These are phyloP conservation scores for Neria commutata DNA, from an alignment of 2,888 invertebrate genomes.

Conservation along the genomic window DNA sequence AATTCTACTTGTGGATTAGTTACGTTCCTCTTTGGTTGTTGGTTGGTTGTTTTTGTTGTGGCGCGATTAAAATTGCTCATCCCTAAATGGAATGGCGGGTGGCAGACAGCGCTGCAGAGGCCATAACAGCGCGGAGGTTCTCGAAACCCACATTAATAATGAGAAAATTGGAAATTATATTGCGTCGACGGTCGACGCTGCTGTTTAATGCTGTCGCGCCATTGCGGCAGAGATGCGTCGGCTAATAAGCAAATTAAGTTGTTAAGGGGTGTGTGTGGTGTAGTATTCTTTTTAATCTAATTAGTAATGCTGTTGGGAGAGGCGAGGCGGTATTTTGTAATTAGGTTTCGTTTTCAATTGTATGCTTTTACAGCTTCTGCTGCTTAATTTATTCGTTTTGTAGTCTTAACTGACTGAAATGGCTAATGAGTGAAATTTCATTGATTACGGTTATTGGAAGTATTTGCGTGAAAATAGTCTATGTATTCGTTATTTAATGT, in stretches of 20 bases:
- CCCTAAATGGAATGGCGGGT: no score
- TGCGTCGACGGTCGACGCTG: no score
- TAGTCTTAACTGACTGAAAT: slow-evolving; percentile 2
- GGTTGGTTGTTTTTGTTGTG: no score
- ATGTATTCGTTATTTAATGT: no score
- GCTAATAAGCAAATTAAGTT: slow-evolving; percentile 3
- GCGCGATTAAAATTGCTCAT: slow-evolving; percentile 2
- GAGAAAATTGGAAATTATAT: not conserved
- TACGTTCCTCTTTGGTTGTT: no score
- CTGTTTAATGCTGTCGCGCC: no score
- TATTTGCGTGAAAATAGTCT: not conserved
- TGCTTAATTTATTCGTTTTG: not conserved
- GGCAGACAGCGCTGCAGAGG: no score
- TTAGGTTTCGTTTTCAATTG: not conserved
- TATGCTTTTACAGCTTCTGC: no score
- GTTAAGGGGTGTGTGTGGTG: not conserved
- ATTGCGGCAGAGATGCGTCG: not conserved
- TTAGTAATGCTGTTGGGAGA: not conserved
- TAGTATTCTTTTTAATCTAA: not conserved
- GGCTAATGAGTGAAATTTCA: slow-evolving; percentile 19
- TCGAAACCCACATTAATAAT: not conserved
- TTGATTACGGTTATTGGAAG: slow-evolving; percentile 4
- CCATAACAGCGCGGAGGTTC: not conserved
- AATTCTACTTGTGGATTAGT: not conserved
- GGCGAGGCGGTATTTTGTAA: not conserved